These are phyloP conservation scores for Capitulum mitella DNA, from an alignment of 2,888 invertebrate species.

Conservation along the genomic window DNA sequence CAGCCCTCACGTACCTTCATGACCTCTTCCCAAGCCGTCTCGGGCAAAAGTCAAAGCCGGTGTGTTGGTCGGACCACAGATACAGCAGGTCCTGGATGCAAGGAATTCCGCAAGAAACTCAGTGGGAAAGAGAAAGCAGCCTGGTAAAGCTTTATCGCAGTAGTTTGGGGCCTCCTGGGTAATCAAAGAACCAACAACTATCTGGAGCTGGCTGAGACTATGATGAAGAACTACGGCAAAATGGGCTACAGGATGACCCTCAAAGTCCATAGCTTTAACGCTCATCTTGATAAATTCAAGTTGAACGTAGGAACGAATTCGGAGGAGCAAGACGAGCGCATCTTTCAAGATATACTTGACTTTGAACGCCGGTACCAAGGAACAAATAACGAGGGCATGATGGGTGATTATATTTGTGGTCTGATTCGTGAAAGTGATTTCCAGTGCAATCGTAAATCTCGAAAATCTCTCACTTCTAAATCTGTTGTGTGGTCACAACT, in stretches of 20 bases:
- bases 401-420: conserved; percentile 39
- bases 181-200: conserved; percentile 32
- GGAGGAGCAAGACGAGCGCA: conserved; percentile 42
- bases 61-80: conserved; percentile 34
- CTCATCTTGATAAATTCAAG: conserved; percentile 42
- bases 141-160: conserved; percentile 33
- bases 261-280: conserved; percentile 42
- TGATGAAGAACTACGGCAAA: conserved; percentile 31
- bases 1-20: conserved; percentile 31
- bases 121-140: conserved; percentile 30
- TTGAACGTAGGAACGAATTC: conserved; percentile 41
- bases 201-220: conserved; percentile 29
- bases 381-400: conserved; percentile 39
- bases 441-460: background rate
- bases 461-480: background rate
- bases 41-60: conserved; percentile 34
- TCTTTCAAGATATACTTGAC: conserved; percentile 41
- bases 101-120: conserved; percentile 28
- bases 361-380: conserved; percentile 41
- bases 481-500: too few relatives aligned
- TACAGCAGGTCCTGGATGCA: conserved; percentile 26
- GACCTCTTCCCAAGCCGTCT: conserved; percentile 33
- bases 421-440: conserved; percentile 27
- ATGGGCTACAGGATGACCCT: conserved; percentile 41
- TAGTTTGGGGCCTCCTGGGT: conserved; percentile 30